Base-by-base conservation (phyloP, 2,797 vertebrate species). In the Melanotaenia boesemani region DNA sequence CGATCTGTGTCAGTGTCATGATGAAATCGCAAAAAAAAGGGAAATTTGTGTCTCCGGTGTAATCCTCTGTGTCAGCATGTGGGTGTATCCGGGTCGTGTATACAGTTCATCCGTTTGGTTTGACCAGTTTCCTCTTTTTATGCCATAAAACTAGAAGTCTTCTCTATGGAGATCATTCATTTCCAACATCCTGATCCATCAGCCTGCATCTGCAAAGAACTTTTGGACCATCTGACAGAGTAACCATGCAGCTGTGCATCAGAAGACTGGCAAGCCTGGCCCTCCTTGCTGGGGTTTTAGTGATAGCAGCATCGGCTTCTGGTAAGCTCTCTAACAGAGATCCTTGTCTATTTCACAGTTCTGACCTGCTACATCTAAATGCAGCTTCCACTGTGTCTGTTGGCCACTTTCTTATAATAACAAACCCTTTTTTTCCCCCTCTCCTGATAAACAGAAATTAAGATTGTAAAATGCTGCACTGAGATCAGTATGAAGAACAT, bases 81-180 rank as follows among this genome's bases (percentile, higher is more conserved):
- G 32, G 32, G 44, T 2, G 50, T 44, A 22, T 67, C 72, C 69
- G 55, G 36, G 46, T 18, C 13, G 10, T 10, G 11, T 58, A 67
- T 2, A 67, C 13, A 11, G 6, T 68, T 34, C 70, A 73, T 87
- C 67, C 34, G 66, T 57, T 60, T 20, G 15, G 22, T 26, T 63
- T 9, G 1, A 1, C 30, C 11, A 1, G 22, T 60, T 92, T 92
- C 94, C 91, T 85, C 74, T 85, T 94, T 92, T 88, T 5, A 22
- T 3, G 0, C 6, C 41, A 87, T 92, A 91, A 93, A 93, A 81
- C 10, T 12, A 3, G 9, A 20, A 1, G 5, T 68, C 58, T 26
- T 61, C 24, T 58, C 41, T 1, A 8, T 62, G 63, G 20, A 74
- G 48, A 78, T 76, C 82, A 90, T 11, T 77, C 15, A 2, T 66